phyloP scores from a whole-genome alignment of 2,888 invertebrate genomes.

The Troilus luridus region DNA sequence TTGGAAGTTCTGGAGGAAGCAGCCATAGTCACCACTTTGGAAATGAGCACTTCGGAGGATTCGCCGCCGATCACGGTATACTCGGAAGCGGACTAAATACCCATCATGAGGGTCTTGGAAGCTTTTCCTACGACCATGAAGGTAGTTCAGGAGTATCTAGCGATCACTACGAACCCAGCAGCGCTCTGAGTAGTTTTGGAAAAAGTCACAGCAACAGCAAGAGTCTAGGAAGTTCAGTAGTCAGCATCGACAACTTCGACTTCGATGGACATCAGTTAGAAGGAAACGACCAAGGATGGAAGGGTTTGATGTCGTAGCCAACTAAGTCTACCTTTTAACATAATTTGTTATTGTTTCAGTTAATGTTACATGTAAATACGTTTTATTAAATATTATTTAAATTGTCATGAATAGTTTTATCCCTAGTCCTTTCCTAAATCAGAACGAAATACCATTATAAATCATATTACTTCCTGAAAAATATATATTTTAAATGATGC shows the following conservation, averaged over 20 bases:
- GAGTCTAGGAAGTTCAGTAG: neutral
- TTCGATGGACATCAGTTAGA: neutral
- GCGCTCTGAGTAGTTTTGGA: neutral
- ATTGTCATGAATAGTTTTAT: too few relatives aligned
- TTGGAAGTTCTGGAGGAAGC: neutral
- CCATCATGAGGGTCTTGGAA: neutral
- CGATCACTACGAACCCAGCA: neutral
- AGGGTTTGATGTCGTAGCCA: neutral
- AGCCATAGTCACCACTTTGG: neutral
- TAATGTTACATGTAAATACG: too few relatives aligned
- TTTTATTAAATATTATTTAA: too few relatives aligned
- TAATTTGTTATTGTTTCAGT: neutral
- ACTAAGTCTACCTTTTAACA: neutral
- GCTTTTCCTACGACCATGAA: neutral
- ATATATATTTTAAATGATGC: too few relatives aligned
- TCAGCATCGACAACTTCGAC: slow-evolving; percentile 13
- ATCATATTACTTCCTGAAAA: too few relatives aligned
- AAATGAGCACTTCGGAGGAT: neutral
- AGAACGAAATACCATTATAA: too few relatives aligned
- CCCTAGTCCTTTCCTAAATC: too few relatives aligned
- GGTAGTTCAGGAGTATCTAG: neutral
- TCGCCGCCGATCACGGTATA: neutral
- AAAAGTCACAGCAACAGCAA: neutral
- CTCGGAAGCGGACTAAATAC: neutral
- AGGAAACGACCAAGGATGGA: neutral